Percentiles rank a stretch among this genome's conserved stretches.
Evolutionary conservation across 2,888 invertebrate species (phyloP).

Genomic region (Coelopa pilipes): DNA sequence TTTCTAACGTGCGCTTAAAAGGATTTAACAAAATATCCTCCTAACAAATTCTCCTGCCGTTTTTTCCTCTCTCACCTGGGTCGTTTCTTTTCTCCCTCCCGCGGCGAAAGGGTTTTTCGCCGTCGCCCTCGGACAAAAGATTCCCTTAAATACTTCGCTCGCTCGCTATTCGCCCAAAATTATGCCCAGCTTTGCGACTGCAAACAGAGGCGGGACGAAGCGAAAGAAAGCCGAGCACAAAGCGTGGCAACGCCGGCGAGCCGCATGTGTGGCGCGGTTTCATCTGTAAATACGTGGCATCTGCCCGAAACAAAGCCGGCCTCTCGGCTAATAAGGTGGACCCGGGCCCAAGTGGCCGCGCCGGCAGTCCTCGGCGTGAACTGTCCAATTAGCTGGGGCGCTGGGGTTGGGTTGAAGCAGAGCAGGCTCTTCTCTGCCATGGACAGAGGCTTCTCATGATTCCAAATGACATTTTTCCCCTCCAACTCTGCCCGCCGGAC

Average conservation of each 20-base stretch:
- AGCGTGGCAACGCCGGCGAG: neutral
- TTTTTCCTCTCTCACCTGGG: neutral
- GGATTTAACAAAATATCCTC: slow-evolving; percentile 30
- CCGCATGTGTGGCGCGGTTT: slow-evolving; percentile 30
- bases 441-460: too few species aligned
- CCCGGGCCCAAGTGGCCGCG: slow-evolving; percentile 17
- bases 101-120: neutral
- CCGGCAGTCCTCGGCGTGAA: neutral
- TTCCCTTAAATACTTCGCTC: slow-evolving; percentile 27
- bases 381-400: slow-evolving; percentile 19
- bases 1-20: slow-evolving; percentile 16
- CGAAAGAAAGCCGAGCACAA: neutral
- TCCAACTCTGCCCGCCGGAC: too few species aligned
- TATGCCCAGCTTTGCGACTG: slow-evolving; percentile 19
- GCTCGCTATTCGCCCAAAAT: slow-evolving; percentile 25
- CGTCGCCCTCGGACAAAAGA: slow-evolving; percentile 1
- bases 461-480: too few species aligned
- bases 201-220: neutral
- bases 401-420: neutral
- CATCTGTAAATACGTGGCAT: neutral
- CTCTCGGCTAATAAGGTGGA: slow-evolving; percentile 21
- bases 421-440: too few species aligned
- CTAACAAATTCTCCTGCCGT: slow-evolving; percentile 16
- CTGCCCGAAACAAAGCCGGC: slow-evolving; percentile 1
- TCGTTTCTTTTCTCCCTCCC: too few species aligned